These are phyloP conservation scores for Pionites leucogaster DNA, from an alignment of 2,113 vertebrate genomes.

Conservation along the genomic window DNA sequence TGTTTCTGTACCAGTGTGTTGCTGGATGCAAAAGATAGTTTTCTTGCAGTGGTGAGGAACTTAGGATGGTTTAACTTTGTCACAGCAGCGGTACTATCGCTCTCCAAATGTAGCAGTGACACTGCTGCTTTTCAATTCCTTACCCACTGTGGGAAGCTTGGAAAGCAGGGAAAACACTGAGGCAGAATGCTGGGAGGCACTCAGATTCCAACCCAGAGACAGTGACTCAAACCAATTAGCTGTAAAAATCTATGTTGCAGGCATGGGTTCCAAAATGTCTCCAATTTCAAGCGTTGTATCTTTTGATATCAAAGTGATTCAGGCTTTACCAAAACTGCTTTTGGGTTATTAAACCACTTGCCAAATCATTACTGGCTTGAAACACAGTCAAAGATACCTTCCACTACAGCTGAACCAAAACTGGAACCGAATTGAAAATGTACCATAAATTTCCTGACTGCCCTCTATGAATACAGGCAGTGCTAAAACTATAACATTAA, in stretches of 20 bases:
- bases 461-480: background rate
- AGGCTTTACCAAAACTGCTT: background rate
- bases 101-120: background rate
- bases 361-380: background rate
- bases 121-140: background rate
- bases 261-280: background rate
- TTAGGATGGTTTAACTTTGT: background rate
- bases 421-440: background rate
- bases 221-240: background rate
- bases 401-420: background rate
- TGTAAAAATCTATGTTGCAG: background rate
- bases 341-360: background rate
- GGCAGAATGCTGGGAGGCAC: background rate
- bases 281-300: background rate
- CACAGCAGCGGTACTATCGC: background rate
- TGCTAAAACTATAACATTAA: background rate
- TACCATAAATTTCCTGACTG: background rate
- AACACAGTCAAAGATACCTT: background rate
- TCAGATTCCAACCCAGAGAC: background rate
- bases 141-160: background rate
- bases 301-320: background rate
- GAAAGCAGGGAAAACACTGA: background rate
- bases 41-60: background rate
- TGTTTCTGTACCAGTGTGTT: background rate
- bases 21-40: background rate